phyloP scores from a whole-genome alignment of 2,797 vertebrate genomes.

The Micromesistius poutassou region DNA sequence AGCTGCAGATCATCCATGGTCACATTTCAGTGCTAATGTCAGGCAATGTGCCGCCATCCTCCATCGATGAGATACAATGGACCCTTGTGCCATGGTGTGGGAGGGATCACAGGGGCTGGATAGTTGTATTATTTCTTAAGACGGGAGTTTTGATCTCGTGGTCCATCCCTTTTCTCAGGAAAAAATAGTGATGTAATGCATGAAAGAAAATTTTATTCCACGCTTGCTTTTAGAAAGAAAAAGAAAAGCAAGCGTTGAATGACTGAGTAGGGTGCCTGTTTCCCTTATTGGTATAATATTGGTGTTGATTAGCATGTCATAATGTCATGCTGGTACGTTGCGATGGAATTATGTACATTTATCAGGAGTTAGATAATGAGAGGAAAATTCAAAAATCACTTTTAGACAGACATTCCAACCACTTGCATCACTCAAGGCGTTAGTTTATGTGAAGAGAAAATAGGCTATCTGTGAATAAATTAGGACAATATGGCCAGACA shows the following conservation, averaged over 20 bases:
- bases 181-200: not conserved
- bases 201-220: not conserved
- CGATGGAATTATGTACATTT: slow-evolving; percentile 19
- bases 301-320: not conserved
- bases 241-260: not conserved
- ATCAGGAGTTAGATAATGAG: not conserved
- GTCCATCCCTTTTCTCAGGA: not conserved
- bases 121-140: not conserved
- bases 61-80: not conserved
- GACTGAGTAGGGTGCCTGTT: not conserved
- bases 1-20: too few relatives aligned
- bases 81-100: too few relatives aligned
- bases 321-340: not conserved
- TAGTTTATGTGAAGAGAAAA: not conserved
- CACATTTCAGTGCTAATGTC: not conserved
- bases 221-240: not conserved
- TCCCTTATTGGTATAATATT: not conserved
- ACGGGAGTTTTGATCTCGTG: not conserved
- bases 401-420: not conserved
- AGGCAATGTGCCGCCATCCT: not conserved
- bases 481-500: not conserved
- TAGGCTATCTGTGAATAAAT: slow-evolving; percentile 1
- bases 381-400: slow-evolving; percentile 7
- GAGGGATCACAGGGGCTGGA: not conserved
- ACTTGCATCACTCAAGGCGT: slow-evolving; percentile 6